Evolutionary conservation across 1,140 invertebrate species (phyloP).

Genomic region (Atta cephalotes): DNA sequence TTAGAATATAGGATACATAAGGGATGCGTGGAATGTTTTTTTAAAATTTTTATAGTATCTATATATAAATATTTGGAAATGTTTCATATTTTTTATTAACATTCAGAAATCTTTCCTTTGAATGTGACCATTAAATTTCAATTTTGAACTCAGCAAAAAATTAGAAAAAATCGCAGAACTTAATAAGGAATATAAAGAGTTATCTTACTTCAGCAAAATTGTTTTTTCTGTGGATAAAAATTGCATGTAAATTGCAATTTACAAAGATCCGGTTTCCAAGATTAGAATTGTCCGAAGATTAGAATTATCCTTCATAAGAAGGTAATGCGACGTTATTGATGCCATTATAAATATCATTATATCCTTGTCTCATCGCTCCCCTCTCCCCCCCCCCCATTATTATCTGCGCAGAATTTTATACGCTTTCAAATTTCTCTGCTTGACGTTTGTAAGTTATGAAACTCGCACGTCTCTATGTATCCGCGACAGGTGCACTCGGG

Average conservation of each 20-base stretch:
- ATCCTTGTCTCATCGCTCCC: neutral
- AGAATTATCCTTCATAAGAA: neutral
- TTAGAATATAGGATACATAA: too few relatives aligned
- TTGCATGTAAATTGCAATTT: slow-evolving; percentile 8
- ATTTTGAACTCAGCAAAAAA: too few relatives aligned
- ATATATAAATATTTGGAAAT: too few relatives aligned
- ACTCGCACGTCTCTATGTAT: neutral
- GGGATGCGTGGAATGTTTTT: too few relatives aligned
- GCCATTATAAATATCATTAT: slow-evolving; percentile 4
- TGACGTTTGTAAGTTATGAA: slow-evolving; percentile 22
- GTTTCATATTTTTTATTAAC: too few relatives aligned
- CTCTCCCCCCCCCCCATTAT: neutral
- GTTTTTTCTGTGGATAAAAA: neutral
- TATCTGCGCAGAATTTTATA: neutral
- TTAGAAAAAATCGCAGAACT: too few relatives aligned
- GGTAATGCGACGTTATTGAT: neutral
- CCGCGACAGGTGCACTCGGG: neutral
- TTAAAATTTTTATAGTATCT: too few relatives aligned
- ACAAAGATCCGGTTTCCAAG: neutral
- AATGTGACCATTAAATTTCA: too few relatives aligned
- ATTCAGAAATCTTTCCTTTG: too few relatives aligned
- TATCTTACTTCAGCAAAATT: too few relatives aligned
- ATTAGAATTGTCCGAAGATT: neutral
- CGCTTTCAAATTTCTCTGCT: slow-evolving; percentile 22
- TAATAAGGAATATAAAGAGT: too few relatives aligned